These are phyloP conservation scores for Noturus placidus DNA, from an alignment of 2,113 vertebrate species.

Conservation along the genomic window DNA sequence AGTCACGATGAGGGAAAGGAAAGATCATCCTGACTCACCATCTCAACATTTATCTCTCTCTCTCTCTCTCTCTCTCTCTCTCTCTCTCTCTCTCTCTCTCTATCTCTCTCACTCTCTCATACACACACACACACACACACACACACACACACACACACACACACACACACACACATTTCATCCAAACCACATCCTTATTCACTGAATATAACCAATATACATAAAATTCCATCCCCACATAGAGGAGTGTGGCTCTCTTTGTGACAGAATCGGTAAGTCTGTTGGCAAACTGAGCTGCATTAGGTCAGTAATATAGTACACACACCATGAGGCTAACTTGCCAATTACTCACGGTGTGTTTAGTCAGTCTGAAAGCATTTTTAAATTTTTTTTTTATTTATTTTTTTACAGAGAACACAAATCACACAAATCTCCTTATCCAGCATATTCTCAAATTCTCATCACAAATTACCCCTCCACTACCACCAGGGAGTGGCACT, in stretches of 20 bases:
- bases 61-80: neutral
- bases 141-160: neutral
- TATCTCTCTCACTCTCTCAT: too few species aligned
- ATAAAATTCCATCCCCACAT: neutral
- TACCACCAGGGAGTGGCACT: neutral
- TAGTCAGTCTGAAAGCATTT: neutral
- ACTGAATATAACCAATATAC: neutral
- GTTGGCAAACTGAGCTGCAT: neutral
- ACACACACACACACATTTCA: conserved; percentile 9
- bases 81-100: neutral
- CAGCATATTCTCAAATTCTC: neutral
- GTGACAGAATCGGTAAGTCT: neutral
- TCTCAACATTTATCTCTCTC: neutral
- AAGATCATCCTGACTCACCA: neutral
- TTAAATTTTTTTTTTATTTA: neutral
- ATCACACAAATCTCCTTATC: neutral
- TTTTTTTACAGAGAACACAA: neutral
- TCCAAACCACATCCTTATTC: neutral
- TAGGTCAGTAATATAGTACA: neutral
- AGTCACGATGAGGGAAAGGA: neutral
- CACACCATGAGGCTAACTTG: neutral
- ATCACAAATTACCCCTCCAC: neutral
- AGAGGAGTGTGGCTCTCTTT: neutral
- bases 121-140: neutral
- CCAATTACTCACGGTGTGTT: neutral